Percentiles rank a stretch among this genome's conserved stretches.
Evolutionary conservation across 2,888 invertebrate genomes (phyloP).

Genomic region (Leptura quadrifasciata): DNA sequence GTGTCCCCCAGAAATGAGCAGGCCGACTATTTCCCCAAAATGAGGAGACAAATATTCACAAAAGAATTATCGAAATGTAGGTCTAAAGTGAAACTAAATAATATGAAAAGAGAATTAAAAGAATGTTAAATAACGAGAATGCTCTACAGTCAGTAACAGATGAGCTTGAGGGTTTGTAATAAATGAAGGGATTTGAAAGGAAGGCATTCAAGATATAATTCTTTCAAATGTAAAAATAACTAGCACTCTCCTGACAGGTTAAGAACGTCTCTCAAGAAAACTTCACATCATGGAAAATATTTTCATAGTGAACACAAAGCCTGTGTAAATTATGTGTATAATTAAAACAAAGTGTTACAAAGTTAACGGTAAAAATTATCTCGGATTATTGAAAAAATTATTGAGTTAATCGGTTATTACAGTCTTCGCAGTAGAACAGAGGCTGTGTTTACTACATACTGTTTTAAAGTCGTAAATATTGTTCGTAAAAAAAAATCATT

Average conservation of each 20-base stretch:
- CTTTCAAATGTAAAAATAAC: constrained; percentile 7
- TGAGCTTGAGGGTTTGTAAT: constrained; percentile 7
- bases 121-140: constrained; percentile 11
- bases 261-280: constrained; percentile 2
- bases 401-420: too few species aligned
- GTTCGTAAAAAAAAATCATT: too few species aligned
- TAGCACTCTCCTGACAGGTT: neutral
- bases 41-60: constrained; percentile 40
- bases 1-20: constrained; percentile 44
- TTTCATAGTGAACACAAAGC: neutral
- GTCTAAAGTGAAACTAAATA: constrained; percentile 42
- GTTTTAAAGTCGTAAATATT: too few species aligned
- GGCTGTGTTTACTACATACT: too few species aligned
- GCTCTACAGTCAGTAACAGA: neutral
- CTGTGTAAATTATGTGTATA: constrained; percentile 1
- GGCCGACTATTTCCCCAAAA: constrained; percentile 44
- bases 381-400: too few species aligned
- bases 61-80: constrained; percentile 50
- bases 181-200: constrained; percentile 8
- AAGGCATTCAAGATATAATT: constrained; percentile 8
- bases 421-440: too few species aligned
- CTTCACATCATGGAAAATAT: constrained; percentile 2
- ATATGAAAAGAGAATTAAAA: constrained; percentile 45
- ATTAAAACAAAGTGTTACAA: neutral
- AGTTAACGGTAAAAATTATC: too few species aligned